Base-by-base conservation (phyloP, 1,140 invertebrate genomes). In the Gonioctena quinquepunctata region DNA sequence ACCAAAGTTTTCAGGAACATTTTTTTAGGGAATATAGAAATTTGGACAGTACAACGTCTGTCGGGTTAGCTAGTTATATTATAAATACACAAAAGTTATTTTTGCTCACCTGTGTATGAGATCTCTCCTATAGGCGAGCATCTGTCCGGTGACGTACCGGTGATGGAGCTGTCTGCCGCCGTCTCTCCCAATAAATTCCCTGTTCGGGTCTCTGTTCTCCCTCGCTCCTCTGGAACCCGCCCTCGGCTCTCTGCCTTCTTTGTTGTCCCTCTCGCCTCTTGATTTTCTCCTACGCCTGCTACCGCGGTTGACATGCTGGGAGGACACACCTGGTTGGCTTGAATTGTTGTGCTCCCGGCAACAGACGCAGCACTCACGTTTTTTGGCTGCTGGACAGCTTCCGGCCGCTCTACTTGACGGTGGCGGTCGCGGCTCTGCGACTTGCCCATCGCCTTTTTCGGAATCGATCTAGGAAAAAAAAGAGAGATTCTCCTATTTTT, bases 321-420 rank as follows among this genome's bases (percentile, higher is more conserved):
- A 72, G 76, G 69, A 76, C 69, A 54, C 64, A 42, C 57, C 66
- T 22, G 65, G 72, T 66, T 56, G 57, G 70, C 80, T 83, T 74
- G 81, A 78, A 76, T 74, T 75, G 78, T 74, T 77, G 77, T 83
- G 85, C 81, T 84, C 76, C 77, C 83, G 85, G 82, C 84, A 84
- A 82, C 86, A 86, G 84, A 85, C 85, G 83, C 85, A 85, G 78
- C 84, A 81, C 79, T 83, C 82, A 75, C 86, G 84, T 87, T 88
- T 87, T 87, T 88, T 88, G 86, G 80, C 82, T 67, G 13, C 57
- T 73, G 59, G 4, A 59, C 56, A 25, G 42, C 11, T 49, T 25
- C 27, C 11, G 66, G 21, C 28, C 54, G 56, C 6, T 19, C n/a
- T 2, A 56, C n/a, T 18, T 42, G 19, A 26, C 11, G 65, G 16